Base-by-base conservation (phyloP, 2,113 vertebrate genomes). In the Crypturellus undulatus region DNA sequence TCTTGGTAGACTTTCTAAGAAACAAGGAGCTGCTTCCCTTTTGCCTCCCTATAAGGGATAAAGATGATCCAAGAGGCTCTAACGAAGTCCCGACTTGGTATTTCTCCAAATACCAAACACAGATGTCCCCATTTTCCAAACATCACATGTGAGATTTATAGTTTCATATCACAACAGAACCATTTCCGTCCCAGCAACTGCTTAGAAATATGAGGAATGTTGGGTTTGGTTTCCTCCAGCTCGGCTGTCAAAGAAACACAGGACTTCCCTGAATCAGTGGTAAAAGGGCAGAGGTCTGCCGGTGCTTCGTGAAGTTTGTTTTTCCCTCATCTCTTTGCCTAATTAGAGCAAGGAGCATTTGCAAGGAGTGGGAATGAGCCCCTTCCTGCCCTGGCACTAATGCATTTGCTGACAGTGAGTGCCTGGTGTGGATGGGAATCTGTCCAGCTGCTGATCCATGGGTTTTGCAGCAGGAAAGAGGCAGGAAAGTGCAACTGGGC, bases 161-260 rank as follows among this genome's bases (percentile, higher is more conserved):
- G 28, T 43, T 86, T 63, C 34, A 24, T 68, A 77, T 80, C 47
- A 60, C 51, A 85, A 78, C 3, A 8, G 28, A 71, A 36, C 15
- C 4, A 47, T 88, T 93, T 84, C 67, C 34, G 52, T 56, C 78
- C 25, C 72, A 75, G 60, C 4, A 3, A 56, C 85, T 88, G 68
- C 64, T 97, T 78, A 75, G 76, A 92, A 94, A 64, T 40, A 90
- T 1, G 6, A 83, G 56, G 42, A 92, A 79, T 47, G n/a, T 6
- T 49, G 34, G 86, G 65, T 76, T 92, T 79, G 3, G 6, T 89
- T 81, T 77, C 80, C 51, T 92, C 56, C 28, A 49, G 10, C 78
- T 76, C 60, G 69, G 40, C 47, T 93, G 72, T 88, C 92, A 94
- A 76, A 81, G 65, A 64, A 89, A 76, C 75, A 18, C 92, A 68